Base-by-base conservation (phyloP, 2,888 invertebrate species). In the Neoascia interrupta region DNA sequence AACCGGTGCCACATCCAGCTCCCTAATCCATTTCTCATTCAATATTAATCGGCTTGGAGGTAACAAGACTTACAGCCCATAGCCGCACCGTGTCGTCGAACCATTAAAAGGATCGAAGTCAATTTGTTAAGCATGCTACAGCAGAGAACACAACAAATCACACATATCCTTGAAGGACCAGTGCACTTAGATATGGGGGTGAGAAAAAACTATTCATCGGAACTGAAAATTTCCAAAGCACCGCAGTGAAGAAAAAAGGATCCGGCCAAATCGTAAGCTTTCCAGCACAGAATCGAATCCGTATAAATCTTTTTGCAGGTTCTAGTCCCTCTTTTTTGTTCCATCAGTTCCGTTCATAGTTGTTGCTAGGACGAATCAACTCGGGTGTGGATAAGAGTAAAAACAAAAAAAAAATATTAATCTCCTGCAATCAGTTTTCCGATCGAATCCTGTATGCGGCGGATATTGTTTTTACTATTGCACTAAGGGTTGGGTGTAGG, bases 211-310 rank as follows among this genome's bases (percentile, higher is more conserved):
- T 76, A 76, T 76, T 76, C 76, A 72, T 19, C 56, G 15, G 39
- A 15, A 53, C n/a, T n/a, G n/a, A 28, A 60, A 66, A 64, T 66
- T 66, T 68, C 34, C 15, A n/a, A 34, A 18, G 13, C 3, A 37
- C 6, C 10, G 54, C 13, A 37, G 15, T 21, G 8, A 19, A n/a
- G 15, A 23, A 26, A 56, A 66, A 51, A 64, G 64, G 60, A 72
- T 43, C 61, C 36, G 61, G 73, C 66, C n/a, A 79, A 79, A 79
- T 79, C 79, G 79, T 73, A 73, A 79, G 79, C 79, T 79, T 79
- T 79, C 79, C 73, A 79, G 60, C 68, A 79, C 73, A 79, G 73
- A 79, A 79, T 73, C 73, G 66, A 68, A 79, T 73, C 73, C 72
- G 79, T 68, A 79, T 79, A 79, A 79, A 79, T 79, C 79, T 79